A percentile compares a stretch with the other conserved stretches of the same genome.
Evolutionary conservation across 1,140 invertebrate genomes (phyloP).

Genomic region (Cecropterus lyciades): DNA sequence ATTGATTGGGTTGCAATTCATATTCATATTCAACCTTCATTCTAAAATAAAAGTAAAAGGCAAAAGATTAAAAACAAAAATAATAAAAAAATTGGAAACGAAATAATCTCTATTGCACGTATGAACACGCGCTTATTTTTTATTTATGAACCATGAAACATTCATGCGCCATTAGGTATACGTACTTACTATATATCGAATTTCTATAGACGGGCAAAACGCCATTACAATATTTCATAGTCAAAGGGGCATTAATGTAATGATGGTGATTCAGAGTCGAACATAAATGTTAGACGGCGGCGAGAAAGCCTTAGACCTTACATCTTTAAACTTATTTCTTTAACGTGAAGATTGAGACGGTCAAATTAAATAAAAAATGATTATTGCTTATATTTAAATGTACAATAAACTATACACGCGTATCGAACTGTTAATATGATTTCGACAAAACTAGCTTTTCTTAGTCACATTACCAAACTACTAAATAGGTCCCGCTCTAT

Average conservation of each 20-base stretch:
- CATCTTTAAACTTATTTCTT: conserved; percentile 9
- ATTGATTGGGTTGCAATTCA: no score
- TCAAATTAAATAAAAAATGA: conserved; percentile 20
- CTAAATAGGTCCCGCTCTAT: no score
- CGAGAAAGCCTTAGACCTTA: conserved; percentile 5
- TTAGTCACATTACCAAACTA: no score
- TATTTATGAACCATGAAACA: no score
- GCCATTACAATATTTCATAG: conserved; percentile 47
- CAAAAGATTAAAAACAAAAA: no score
- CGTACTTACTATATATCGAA: conserved; percentile 11
- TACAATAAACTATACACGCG: background rate
- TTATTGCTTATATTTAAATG: conserved; percentile 14
- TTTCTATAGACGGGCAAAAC: conserved; percentile 20
- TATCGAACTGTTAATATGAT: background rate
- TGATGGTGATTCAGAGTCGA: conserved; percentile 44
- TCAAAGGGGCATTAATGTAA: conserved; percentile 43
- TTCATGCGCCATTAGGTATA: no score
- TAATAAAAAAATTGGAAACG: no score
- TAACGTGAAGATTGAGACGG: background rate
- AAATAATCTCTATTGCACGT: no score
- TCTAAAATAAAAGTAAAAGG: no score
- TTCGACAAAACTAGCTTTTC: no score
- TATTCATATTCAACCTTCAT: no score
- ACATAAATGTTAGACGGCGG: conserved; percentile 36
- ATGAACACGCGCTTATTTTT: no score